phyloP scores from a whole-genome alignment of 2,888 invertebrate genomes.

The Orthosia incerta region DNA sequence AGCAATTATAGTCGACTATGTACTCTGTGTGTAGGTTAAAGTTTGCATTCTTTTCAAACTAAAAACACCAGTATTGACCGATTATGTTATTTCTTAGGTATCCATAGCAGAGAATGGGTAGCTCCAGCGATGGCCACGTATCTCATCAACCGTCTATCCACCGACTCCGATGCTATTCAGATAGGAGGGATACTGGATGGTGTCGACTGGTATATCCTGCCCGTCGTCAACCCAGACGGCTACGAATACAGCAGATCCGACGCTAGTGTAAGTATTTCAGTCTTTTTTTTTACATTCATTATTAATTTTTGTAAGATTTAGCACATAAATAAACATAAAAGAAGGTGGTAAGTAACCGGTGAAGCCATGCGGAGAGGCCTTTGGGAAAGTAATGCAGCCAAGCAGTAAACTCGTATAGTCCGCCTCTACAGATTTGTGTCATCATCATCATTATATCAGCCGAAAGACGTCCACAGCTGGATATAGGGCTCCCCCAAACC shows the following conservation, averaged over 20 bases:
- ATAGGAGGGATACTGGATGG: slow-evolving; percentile 84
- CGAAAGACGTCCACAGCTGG: too few species aligned
- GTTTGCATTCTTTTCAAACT: neutral
- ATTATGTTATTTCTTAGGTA: slow-evolving; percentile 74
- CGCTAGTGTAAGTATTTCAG: slow-evolving; percentile 72
- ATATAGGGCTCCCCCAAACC: too few species aligned
- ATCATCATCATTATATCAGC: too few species aligned
- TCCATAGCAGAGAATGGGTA: slow-evolving; percentile 93
- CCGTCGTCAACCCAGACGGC: slow-evolving; percentile 94
- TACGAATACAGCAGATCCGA: slow-evolving; percentile 91
- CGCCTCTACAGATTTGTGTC: neutral
- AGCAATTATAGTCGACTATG: neutral
- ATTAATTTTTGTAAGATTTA: neutral
- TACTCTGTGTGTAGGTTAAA: neutral
- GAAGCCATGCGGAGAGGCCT: neutral
- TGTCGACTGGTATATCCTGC: slow-evolving; percentile 93
- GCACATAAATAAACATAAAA: neutral
- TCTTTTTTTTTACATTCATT: neutral
- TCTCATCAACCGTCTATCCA: slow-evolving; percentile 89
- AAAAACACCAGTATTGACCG: neutral
- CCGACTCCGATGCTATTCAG: slow-evolving; percentile 76
- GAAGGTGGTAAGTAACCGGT: neutral
- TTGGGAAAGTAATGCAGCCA: neutral
- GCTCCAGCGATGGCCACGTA: slow-evolving; percentile 92
- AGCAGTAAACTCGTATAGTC: neutral